A percentile compares a stretch with the other conserved stretches of the same genome.
Conservation (phyloP, 1,140 invertebrate genomes). For the Coptotermes formosanus region DNA sequence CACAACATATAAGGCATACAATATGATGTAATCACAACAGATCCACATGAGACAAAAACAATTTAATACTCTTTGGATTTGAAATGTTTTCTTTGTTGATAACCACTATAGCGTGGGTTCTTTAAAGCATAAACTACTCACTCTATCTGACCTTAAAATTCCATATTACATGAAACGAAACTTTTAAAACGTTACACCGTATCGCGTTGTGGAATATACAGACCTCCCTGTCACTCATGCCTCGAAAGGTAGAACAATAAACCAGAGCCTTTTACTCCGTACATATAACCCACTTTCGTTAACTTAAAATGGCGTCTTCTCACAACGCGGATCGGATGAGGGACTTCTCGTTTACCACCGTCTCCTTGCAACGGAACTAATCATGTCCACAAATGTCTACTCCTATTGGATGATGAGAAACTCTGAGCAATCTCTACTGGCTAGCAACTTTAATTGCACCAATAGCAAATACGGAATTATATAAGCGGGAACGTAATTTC, state of each 20-base stretch:
- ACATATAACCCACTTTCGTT: slow-evolving; percentile 31
- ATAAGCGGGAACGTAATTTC: not conserved
- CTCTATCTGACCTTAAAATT: no score
- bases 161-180: not conserved
- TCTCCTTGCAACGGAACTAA: not conserved
- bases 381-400: not conserved
- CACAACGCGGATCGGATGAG: not conserved
- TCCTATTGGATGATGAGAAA: not conserved
- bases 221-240: slow-evolving; percentile 39
- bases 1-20: no score
- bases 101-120: not conserved
- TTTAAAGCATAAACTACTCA: not conserved
- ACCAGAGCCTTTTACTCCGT: slow-evolving; percentile 29
- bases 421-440: not conserved
- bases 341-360: not conserved
- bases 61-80: not conserved
- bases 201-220: slow-evolving; percentile 18
- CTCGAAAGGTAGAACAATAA: slow-evolving; percentile 36
- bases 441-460: not conserved
- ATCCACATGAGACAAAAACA: not conserved
- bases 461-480: not conserved
- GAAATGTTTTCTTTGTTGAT: not conserved
- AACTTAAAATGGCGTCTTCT: slow-evolving; percentile 33
- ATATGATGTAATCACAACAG: not conserved
- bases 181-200: not conserved